phyloP scores from a whole-genome alignment of 2,113 vertebrate genomes.

The Rhinogobius similis region DNA sequence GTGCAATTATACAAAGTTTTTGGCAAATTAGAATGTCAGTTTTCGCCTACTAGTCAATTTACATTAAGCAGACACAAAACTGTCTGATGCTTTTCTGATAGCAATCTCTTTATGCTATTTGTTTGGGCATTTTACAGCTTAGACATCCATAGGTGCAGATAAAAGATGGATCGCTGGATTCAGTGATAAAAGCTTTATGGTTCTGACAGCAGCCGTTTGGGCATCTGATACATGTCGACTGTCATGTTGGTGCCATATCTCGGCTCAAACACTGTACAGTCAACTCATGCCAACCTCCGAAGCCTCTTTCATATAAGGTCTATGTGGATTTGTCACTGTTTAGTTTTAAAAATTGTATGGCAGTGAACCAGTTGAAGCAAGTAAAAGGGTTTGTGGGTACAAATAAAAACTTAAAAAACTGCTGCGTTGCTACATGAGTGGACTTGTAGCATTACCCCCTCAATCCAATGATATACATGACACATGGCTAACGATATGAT shows the following conservation, averaged over 20 bases:
- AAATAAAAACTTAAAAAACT: too few relatives aligned
- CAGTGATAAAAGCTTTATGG: conserved; percentile 49
- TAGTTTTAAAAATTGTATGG: conserved; percentile 16
- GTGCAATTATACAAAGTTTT: neutral
- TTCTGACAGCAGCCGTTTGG: conserved; percentile 21
- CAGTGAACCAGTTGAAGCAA: neutral
- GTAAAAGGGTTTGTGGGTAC: too few relatives aligned
- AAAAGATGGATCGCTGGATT: conserved; percentile 46
- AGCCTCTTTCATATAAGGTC: conserved; percentile 9
- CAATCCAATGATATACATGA: too few relatives aligned
- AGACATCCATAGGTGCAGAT: conserved; percentile 36
- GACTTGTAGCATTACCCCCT: too few relatives aligned
- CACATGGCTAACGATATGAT: too few relatives aligned
- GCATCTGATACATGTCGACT: conserved; percentile 39
- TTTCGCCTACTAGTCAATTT: neutral
- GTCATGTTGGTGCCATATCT: conserved; percentile 47
- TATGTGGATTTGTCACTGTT: conserved; percentile 33
- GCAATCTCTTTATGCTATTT: conserved; percentile 37
- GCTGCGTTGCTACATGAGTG: too few relatives aligned
- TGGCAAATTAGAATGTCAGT: neutral
- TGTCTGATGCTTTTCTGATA: conserved; percentile 27
- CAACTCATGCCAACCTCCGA: conserved; percentile 24
- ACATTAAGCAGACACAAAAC: conserved; percentile 35
- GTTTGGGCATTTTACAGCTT: conserved; percentile 43
- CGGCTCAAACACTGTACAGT: conserved; percentile 44